Evolutionary conservation across 2,888 invertebrate species (phyloP).

Genomic region (Fragum sueziense): DNA sequence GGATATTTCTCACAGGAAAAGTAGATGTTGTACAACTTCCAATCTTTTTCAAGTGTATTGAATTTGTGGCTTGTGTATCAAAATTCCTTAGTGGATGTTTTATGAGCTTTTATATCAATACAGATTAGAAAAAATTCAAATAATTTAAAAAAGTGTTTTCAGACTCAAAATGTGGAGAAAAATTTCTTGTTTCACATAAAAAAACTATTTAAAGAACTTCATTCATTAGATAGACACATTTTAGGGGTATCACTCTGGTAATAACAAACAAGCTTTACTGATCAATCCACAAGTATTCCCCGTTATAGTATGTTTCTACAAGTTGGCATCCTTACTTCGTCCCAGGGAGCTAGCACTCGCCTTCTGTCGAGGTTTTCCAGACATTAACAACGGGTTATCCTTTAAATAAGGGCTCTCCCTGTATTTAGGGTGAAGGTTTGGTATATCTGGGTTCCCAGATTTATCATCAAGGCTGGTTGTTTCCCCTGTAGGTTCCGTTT

Average conservation of each 20-base stretch:
- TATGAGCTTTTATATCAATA: too few relatives aligned
- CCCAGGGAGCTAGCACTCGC: slow-evolving; percentile 27
- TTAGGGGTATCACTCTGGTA: slow-evolving; percentile 46
- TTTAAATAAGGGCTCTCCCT: slow-evolving; percentile 50
- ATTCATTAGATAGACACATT: too few relatives aligned
- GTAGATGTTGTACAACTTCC: too few relatives aligned
- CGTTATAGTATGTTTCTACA: too few relatives aligned
- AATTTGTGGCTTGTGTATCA: too few relatives aligned
- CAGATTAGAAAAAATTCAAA: too few relatives aligned
- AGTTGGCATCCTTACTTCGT: background rate
- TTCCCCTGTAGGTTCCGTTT: slow-evolving; percentile 10
- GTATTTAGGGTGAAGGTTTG: slow-evolving; percentile 41
- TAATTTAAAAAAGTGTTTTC: too few relatives aligned
- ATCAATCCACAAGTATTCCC: background rate
- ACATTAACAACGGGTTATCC: slow-evolving; percentile 44
- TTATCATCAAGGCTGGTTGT: slow-evolving; percentile 1
- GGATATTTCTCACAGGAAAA: too few relatives aligned
- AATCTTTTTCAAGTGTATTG: too few relatives aligned
- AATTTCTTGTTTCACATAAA: background rate
- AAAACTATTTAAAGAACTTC: background rate
- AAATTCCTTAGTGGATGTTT: too few relatives aligned
- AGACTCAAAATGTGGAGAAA: too few relatives aligned
- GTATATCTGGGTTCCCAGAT: background rate
- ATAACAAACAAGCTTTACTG: slow-evolving; percentile 51
- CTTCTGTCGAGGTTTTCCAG: slow-evolving; percentile 35